These are phyloP conservation scores for Tachina fera DNA, from an alignment of 2,888 invertebrate genomes.

Conservation along the genomic window DNA sequence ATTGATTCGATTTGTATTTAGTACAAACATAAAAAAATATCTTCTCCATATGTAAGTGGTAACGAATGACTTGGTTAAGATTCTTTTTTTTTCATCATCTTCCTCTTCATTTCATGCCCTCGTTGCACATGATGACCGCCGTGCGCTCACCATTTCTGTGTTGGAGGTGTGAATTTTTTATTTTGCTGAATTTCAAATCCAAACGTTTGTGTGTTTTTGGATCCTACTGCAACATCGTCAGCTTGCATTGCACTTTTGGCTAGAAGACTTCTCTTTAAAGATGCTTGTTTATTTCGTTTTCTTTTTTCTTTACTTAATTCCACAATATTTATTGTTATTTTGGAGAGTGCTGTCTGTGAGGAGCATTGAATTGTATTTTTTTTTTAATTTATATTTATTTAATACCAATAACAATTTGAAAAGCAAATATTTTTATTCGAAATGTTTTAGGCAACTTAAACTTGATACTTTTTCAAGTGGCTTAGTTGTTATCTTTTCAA, in stretches of 20 bases:
- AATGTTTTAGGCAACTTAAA: neutral
- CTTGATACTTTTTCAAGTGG: conserved; percentile 31
- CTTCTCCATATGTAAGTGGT: conserved; percentile 36
- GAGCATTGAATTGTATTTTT: conserved; percentile 29
- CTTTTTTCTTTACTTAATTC: neutral
- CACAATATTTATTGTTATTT: conserved; percentile 44
- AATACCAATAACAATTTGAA: conserved; percentile 61
- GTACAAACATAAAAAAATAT: conserved; percentile 18
- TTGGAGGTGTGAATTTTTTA: conserved; percentile 68
- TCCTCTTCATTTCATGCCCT: neutral
- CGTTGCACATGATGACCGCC: conserved; percentile 37
- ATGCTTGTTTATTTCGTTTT: conserved; percentile 41
- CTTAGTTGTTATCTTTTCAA: conserved; percentile 1
- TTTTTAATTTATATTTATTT: conserved; percentile 64
- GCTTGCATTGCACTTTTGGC: conserved; percentile 16
- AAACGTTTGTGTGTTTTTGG: conserved; percentile 6
- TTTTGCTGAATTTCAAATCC: conserved; percentile 37
- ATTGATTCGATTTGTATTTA: conserved; percentile 48
- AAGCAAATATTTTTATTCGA: conserved; percentile 22
- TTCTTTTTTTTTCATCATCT: conserved; percentile 37
- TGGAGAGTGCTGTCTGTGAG: conserved; percentile 49
- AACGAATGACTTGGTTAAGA: conserved; percentile 5
- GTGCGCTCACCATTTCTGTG: neutral
- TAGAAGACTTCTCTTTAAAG: conserved; percentile 4
- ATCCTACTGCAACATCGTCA: neutral